Base-by-base conservation (phyloP, 2,888 invertebrate genomes). In the Aspidiotus destructor region DNA sequence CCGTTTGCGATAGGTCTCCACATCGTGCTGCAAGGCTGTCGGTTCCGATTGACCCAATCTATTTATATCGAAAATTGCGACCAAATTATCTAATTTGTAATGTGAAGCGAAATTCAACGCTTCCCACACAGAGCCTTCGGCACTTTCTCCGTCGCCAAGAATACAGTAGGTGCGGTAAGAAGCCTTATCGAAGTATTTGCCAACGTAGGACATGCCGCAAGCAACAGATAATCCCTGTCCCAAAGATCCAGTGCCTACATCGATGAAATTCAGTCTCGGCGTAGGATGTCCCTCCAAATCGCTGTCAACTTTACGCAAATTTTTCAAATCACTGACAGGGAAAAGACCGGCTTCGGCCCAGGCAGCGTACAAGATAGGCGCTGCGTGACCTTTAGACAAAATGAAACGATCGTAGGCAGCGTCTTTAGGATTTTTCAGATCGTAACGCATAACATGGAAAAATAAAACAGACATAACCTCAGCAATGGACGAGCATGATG, bases 211-310 rank as follows among this genome's bases (percentile, higher is more conserved):
- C 95, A 96, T 99, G 65, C 99, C 99, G 73, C 92, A 92, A 61
- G 94, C 96, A 72, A 92, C 89, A 62, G 96, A 91, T 60, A 99
- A 82, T 41, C 99, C 93, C 79, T 99, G 99, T 1, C 99, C 99
- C 73, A 99, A 81, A 0, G 98, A 98, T 17, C 98, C 99, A 41
- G 99, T 99, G 73, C 96, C 99, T 55, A 99, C 98, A 81, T 99
- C 99, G 73, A 99, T 85, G 78, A 99, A 99, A 80, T 88, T 92
- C 73, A 99, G 83, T 73, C 97, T 84, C 0, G 99, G 99, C 0
- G 99, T 99, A 54, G 99, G 99, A 79, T 99, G 99, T 13, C 99
- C 99, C 78, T 99, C 99, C 70, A 99, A 83, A 80, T 98, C 97
- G n/a, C 90, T 92, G 75, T 88, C 88, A 73, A 97, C 81, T 79